Percentiles rank a stretch among this genome's conserved stretches.
These are phyloP conservation scores for Diloba caeruleocephala DNA, from an alignment of 2,888 invertebrate species.

Conservation along the genomic window DNA sequence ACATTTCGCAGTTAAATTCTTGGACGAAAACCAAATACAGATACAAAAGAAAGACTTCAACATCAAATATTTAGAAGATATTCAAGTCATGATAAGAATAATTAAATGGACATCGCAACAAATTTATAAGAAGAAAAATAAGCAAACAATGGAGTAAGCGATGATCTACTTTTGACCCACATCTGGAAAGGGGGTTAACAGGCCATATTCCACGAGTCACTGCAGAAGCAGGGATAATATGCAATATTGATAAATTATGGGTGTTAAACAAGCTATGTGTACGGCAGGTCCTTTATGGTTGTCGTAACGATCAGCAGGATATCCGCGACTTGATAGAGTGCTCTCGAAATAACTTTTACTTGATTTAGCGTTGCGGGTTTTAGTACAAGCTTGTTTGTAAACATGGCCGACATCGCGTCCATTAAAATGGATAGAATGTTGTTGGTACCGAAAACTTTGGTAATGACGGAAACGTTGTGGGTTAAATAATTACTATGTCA, in stretches of 20 bases:
- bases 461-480: neutral
- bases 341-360: constrained; percentile 53
- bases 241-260: constrained; percentile 76
- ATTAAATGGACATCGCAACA: constrained; percentile 40
- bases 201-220: constrained; percentile 67
- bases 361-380: constrained; percentile 25
- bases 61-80: constrained; percentile 50
- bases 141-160: constrained; percentile 29
- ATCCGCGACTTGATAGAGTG: constrained; percentile 66
- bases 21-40: constrained; percentile 47
- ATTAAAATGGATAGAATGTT: constrained; percentile 11
- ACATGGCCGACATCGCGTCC: constrained; percentile 15
- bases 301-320: constrained; percentile 54
- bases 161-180: constrained; percentile 46
- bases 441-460: constrained; percentile 1
- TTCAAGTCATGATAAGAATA: constrained; percentile 43
- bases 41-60: constrained; percentile 50
- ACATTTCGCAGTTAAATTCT: constrained; percentile 35
- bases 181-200: constrained; percentile 72
- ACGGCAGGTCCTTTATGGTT: constrained; percentile 50
- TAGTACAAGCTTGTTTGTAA: constrained; percentile 24
- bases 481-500: no score
- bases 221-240: constrained; percentile 63
- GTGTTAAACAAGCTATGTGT: constrained; percentile 64
- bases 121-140: constrained; percentile 47